Percentiles rank a stretch among this genome's conserved stretches.
These are phyloP conservation scores for Cheilosia pagana DNA, from an alignment of 2,888 invertebrate species.

Conservation along the genomic window DNA sequence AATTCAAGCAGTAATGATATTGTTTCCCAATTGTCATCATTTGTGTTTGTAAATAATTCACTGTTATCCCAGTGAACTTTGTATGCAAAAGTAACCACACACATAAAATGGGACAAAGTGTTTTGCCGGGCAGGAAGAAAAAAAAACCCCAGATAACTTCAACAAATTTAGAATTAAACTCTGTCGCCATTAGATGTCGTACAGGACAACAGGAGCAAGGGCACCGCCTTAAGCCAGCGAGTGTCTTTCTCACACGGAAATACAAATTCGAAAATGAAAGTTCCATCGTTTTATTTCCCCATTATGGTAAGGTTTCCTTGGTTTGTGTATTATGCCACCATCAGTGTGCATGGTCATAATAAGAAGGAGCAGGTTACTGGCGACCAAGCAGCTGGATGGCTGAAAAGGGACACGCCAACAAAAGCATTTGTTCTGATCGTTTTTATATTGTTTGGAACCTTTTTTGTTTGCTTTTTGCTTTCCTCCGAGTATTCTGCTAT, in stretches of 20 bases:
- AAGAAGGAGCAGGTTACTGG: not conserved
- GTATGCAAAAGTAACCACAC: not conserved
- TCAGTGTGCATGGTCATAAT: conserved; percentile 14
- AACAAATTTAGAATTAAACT: conserved; percentile 44
- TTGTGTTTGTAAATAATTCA: conserved; percentile 45
- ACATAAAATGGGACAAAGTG: conserved; percentile 1
- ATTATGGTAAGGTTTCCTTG: conserved; percentile 44
- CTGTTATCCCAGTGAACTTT: conserved; percentile 39
- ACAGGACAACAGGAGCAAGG: conserved; percentile 6
- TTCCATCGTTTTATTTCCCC: conserved; percentile 56
- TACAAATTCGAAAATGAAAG: conserved; percentile 52
- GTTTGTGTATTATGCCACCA: conserved; percentile 11
- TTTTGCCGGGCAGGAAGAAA: not conserved
- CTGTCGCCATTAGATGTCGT: conserved; percentile 33
- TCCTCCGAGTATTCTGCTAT: conserved; percentile 21
- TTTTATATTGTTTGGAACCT: conserved; percentile 42
- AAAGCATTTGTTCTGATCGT: conserved; percentile 56
- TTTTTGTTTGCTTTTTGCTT: not conserved
- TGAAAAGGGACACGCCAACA: conserved; percentile 31
- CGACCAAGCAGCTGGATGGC: not conserved
- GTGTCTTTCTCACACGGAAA: conserved; percentile 41
- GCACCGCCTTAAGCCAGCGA: not conserved
- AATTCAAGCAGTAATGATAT: not conserved
- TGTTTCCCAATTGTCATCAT: conserved; percentile 44
- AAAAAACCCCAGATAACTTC: not conserved